Conservation (phyloP, 2,797 vertebrate species). For the Coluber constrictor region DNA sequence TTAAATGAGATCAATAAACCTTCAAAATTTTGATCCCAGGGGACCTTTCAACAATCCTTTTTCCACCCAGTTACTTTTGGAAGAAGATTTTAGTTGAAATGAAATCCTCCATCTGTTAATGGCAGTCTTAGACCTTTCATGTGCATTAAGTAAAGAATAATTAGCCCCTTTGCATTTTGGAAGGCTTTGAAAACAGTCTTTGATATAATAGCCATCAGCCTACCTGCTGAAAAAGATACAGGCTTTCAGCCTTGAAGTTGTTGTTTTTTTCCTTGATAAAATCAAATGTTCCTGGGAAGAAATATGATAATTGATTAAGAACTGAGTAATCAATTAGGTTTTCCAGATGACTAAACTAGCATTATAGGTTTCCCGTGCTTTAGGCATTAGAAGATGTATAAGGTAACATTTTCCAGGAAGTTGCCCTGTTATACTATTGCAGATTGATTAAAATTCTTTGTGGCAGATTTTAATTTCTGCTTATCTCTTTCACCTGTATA, state of each 20-base stretch:
- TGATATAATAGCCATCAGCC: slow-evolving; percentile 38
- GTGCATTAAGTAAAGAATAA: slow-evolving; percentile 51
- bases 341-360: neutral
- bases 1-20: slow-evolving; percentile 64
- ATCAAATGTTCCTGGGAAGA: slow-evolving; percentile 23
- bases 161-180: slow-evolving; percentile 52
- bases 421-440: neutral
- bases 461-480: neutral
- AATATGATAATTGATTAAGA: neutral
- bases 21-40: slow-evolving; percentile 62
- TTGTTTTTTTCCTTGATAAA: neutral
- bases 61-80: slow-evolving; percentile 52
- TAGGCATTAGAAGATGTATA: neutral
- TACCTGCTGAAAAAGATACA: slow-evolving; percentile 44
- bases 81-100: slow-evolving; percentile 47
- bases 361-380: neutral
- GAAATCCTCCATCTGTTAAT: slow-evolving; percentile 55
- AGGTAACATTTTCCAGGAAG: neutral
- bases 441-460: neutral
- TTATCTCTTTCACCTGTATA: neutral
- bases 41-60: slow-evolving; percentile 53
- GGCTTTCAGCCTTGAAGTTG: slow-evolving; percentile 25
- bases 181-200: slow-evolving; percentile 48
- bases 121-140: slow-evolving; percentile 43
- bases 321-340: slow-evolving; percentile 16